Evolutionary conservation across 2,113 vertebrate genomes (phyloP), one percentile per base, ranked within the genome.

Genomic region (Suricata suricatta): DNA sequence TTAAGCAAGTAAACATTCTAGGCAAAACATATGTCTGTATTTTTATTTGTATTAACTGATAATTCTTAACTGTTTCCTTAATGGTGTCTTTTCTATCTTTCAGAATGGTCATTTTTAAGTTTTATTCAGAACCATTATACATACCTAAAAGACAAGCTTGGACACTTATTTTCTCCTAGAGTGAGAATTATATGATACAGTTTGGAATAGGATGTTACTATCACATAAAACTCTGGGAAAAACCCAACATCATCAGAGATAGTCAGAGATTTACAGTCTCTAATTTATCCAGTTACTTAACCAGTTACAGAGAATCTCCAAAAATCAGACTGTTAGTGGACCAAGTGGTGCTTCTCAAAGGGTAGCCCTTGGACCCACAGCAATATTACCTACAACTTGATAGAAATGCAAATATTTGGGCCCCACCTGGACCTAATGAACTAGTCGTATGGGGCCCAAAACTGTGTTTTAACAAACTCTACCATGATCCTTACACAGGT

Each of bases 61-160:
- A 82, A 87, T 77, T 94, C 50, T 95, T 57, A 96, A 81, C 27
- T 81, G n/a, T 69, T 92, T 54, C 64, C 81, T 69, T 87, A 29
- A 57, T 13, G 84, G 38, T 66, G 13, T 29, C 19, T 88, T 90
- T 86, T 87, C 44, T n/a, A 27, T 33, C 57, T 72, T 91, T 80
- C 87, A 84, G 44, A 95, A 88, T 79, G 79, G 27, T 33, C 35
- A 86, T 44, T 84, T 93, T 81, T 47, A 93, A 94, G 19, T 94
- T 93, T 88, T 91, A 88, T 80, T 92, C 54, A 80, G 23, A 87
- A 88, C 50, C 35, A 93, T 47, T 60, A 93, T 7, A 88, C 3
- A 76, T 11, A 94, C 15, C 80, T 57, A 16, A 1, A 94, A 81
- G 57, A 69, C 8, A 92, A 68, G 85, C 10, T 10, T 35, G 44